phyloP scores from a whole-genome alignment of 2,113 vertebrate species.

The Triplophysa siluroides region DNA sequence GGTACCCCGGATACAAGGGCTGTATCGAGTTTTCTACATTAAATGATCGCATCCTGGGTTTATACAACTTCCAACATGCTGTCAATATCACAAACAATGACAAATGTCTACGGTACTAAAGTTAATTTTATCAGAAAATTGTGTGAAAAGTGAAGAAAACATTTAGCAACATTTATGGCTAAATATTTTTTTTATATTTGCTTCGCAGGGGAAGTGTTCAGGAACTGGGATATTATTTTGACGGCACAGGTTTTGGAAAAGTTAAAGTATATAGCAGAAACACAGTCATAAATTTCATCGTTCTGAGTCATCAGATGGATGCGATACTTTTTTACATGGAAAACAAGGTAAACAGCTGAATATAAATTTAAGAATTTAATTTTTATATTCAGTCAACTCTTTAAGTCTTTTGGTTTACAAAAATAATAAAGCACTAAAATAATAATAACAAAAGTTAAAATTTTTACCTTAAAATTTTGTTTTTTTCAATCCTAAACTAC shows the following conservation, averaged over 20 bases:
- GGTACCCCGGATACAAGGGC: slow-evolving; percentile 76
- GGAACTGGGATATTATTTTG: slow-evolving; percentile 74
- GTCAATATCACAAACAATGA: slow-evolving; percentile 76
- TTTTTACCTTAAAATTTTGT: too few species aligned
- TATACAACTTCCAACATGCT: slow-evolving; percentile 83
- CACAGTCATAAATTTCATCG: slow-evolving; percentile 70
- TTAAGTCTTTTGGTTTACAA: too few species aligned
- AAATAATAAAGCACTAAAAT: too few species aligned
- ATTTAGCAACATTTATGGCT: background rate
- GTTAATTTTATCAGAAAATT: background rate
- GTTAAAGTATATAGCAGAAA: slow-evolving; percentile 34
- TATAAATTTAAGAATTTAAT: background rate
- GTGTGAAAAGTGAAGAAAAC: background rate
- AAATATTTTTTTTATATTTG: background rate
- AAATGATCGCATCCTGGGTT: slow-evolving; percentile 78
- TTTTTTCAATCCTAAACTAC: too few species aligned
- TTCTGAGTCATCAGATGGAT: slow-evolving; percentile 77
- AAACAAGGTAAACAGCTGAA: slow-evolving; percentile 68
- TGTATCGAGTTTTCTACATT: slow-evolving; percentile 83
- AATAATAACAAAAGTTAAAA: too few species aligned
- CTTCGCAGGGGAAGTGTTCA: slow-evolving; percentile 42
- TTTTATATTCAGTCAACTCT: too few species aligned
- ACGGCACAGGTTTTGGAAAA: slow-evolving; percentile 84
- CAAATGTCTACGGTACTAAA: slow-evolving; percentile 75
- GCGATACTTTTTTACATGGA: slow-evolving; percentile 83